Percentiles rank a stretch among this genome's conserved stretches.
Conservation (phyloP, 2,888 invertebrate genomes). For the Drosophila neonasuta region DNA sequence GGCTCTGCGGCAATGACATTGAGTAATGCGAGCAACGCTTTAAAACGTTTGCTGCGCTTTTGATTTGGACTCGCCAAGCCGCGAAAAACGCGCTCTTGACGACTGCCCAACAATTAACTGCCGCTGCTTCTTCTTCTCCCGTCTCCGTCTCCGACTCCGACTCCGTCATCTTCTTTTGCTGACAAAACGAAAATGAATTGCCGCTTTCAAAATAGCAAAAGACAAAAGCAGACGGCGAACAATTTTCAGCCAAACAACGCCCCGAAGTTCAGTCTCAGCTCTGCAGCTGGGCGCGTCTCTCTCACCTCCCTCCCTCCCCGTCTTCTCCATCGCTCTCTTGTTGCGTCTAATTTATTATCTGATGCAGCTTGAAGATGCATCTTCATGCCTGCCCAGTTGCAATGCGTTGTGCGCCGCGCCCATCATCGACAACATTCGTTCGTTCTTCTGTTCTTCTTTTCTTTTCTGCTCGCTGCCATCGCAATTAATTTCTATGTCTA, state of each 20-base stretch:
- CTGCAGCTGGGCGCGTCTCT: constrained; percentile 35
- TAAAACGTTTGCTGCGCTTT: constrained; percentile 53
- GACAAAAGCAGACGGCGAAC: constrained; percentile 55
- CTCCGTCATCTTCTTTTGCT: constrained; percentile 25
- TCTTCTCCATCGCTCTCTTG: not conserved
- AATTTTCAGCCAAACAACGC: constrained; percentile 51
- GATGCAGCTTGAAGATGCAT: constrained; percentile 58
- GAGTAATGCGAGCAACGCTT: constrained; percentile 72
- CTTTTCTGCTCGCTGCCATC: constrained; percentile 33
- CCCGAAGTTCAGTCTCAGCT: constrained; percentile 36
- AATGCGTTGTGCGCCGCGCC: constrained; percentile 54
- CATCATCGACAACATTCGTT: constrained; percentile 26
- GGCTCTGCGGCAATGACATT: constrained; percentile 65
- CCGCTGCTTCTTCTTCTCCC: constrained; percentile 14
- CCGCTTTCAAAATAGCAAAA: constrained; percentile 55
- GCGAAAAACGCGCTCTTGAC: constrained; percentile 53
- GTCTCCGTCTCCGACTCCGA: constrained; percentile 3
- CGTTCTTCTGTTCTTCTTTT: not conserved
- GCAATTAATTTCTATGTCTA: constrained; percentile 72
- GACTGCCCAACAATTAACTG: constrained; percentile 70
- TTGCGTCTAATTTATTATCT: constrained; percentile 62
- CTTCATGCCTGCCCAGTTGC: constrained; percentile 50
- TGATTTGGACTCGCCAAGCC: constrained; percentile 64
- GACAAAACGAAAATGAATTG: constrained; percentile 73
- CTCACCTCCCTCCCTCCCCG: too few species aligned